These are phyloP conservation scores for Stegostoma tigrinum DNA, from an alignment of 2,113 vertebrate genomes.

Conservation along the genomic window DNA sequence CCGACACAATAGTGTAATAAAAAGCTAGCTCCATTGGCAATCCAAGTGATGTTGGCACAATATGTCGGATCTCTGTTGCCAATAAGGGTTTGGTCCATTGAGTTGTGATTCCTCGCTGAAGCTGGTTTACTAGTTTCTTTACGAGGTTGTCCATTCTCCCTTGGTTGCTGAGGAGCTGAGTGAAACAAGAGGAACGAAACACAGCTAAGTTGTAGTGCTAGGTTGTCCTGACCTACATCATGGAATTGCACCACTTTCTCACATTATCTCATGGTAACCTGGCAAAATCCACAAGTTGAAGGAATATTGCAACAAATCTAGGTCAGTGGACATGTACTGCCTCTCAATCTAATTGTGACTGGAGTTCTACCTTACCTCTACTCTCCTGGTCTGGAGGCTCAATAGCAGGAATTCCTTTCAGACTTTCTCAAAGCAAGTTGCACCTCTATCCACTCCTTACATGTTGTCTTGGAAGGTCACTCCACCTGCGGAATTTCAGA, in stretches of 20 bases:
- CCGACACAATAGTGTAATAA: conserved; percentile 44
- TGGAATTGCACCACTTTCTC: neutral
- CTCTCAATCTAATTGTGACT: neutral
- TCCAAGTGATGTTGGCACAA: conserved; percentile 47
- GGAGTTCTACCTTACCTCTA: neutral
- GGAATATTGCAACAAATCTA: neutral
- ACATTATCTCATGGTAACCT: neutral
- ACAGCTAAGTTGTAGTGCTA: neutral
- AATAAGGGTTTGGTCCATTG: conserved; percentile 52
- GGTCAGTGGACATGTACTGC: neutral
- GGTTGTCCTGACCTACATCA: neutral
- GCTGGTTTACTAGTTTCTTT: conserved; percentile 44
- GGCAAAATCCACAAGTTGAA: neutral
- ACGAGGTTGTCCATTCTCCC: conserved; percentile 44
- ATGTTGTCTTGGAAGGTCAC: neutral
- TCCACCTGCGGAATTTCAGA: neutral
- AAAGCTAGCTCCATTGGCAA: conserved; percentile 49
- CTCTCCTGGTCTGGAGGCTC: neutral
- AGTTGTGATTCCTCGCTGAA: conserved; percentile 45
- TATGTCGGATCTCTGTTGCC: conserved; percentile 47
- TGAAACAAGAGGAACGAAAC: neutral
- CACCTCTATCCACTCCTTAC: neutral
- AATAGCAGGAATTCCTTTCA: neutral
- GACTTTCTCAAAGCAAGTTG: neutral
- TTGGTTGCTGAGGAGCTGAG: conserved; percentile 46